phyloP scores from a whole-genome alignment of 2,797 vertebrate species.

The Notamacropus eugenii region DNA sequence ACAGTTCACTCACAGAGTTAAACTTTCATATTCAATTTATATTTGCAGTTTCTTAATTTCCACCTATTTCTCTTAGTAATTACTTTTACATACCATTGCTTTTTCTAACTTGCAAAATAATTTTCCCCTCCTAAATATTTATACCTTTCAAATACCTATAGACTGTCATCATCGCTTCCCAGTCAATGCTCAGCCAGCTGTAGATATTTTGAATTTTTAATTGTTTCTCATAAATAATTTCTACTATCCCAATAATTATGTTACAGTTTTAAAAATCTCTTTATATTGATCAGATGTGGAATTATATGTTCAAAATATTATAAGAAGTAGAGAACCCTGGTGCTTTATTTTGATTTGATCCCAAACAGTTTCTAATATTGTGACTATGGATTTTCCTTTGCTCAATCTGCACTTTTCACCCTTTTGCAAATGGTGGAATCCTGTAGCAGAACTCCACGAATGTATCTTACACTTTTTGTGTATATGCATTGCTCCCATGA shows the following conservation, averaged over 20 bases:
- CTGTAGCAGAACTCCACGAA: neutral
- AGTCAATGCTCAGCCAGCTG: conserved; percentile 20
- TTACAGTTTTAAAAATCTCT: neutral
- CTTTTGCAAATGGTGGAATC: neutral
- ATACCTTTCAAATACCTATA: conserved; percentile 25
- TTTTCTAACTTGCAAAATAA: conserved; percentile 56
- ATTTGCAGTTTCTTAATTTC: conserved; percentile 62
- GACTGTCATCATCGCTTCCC: conserved; percentile 28
- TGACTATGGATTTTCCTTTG: neutral
- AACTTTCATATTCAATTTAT: conserved; percentile 38
- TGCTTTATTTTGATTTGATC: neutral
- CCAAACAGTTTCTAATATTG: neutral
- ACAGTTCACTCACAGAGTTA: conserved; percentile 25
- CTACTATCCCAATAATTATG: conserved; percentile 21
- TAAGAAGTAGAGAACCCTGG: neutral
- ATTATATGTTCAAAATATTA: neutral
- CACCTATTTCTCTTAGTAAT: conserved; percentile 58
- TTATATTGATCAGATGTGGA: neutral
- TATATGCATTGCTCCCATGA: neutral
- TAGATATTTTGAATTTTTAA: conserved; percentile 46
- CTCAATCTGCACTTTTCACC: neutral
- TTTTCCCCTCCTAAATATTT: conserved; percentile 55
- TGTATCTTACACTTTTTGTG: neutral
- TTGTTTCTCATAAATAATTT: conserved; percentile 56
- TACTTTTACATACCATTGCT: conserved; percentile 64